These are phyloP conservation scores for Stegodyphus mimosarum DNA, from an alignment of 1,140 invertebrate species.

Conservation along the genomic window DNA sequence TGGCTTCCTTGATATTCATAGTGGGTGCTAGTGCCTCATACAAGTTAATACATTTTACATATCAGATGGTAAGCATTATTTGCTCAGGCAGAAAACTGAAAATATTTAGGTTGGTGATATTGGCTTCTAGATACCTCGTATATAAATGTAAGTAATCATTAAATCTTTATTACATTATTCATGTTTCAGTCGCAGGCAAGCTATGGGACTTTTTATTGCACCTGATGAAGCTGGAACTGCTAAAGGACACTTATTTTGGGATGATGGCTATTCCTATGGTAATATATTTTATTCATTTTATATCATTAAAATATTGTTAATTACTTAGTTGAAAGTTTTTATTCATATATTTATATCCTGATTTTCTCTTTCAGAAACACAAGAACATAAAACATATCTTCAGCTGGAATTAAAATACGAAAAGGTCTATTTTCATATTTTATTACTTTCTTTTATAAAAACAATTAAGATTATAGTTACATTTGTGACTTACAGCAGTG, in stretches of 20 bases:
- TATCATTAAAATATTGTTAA: not conserved
- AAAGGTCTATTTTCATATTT: conserved; percentile 19
- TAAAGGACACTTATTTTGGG: conserved; percentile 61
- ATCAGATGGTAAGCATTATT: not conserved
- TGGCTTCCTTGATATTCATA: too few relatives aligned
- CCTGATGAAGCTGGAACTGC: conserved; percentile 51
- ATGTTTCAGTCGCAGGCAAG: conserved; percentile 43
- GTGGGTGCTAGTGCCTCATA: too few relatives aligned
- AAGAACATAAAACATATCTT: conserved; percentile 53
- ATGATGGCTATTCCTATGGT: conserved; percentile 63
- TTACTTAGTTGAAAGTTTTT: not conserved
- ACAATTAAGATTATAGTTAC: too few relatives aligned
- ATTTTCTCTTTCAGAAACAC: conserved; percentile 32
- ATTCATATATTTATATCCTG: not conserved
- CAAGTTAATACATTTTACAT: not conserved
- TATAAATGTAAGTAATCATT: too few relatives aligned
- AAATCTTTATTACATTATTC: too few relatives aligned
- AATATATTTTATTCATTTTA: not conserved
- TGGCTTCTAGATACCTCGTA: not conserved
- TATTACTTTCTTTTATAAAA: not conserved
- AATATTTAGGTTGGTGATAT: too few relatives aligned
- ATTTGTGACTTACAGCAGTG: too few relatives aligned
- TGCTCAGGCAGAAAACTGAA: not conserved
- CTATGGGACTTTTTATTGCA: conserved; percentile 59
- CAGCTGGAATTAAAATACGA: conserved; percentile 16